Evolutionary conservation across 1,140 invertebrate species (phyloP), one percentile per base, ranked within the genome.

Genomic region (Rhyacophila brunnea): DNA sequence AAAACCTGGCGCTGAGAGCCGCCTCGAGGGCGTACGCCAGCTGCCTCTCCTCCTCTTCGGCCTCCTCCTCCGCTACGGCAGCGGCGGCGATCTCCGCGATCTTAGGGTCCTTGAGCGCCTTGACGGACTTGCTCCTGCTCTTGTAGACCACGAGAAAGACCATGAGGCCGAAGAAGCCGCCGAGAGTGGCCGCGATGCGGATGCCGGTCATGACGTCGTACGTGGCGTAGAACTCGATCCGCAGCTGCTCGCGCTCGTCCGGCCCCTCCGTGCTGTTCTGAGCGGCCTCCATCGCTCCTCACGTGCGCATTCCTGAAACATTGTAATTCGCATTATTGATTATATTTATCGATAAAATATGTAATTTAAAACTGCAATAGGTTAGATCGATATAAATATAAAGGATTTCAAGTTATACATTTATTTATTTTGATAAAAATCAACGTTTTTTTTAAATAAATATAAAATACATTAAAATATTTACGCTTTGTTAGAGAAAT

Each of bases 151-250:
- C 87, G 58, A 92, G 80, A 68, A 93, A 85, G 10, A 92, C 89
- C 86, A 94, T 93, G 61, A 94, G 76, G 32, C 88, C 85, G 76
- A 94, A 95, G 71, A 95, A 92, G 59, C 90, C 89, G 65, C 91
- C 90, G 23, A 95, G 80, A 3, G 92, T 93, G 59, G 89, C 89
- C 45, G 92, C 92, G 71, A 93, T 95, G 38, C 92, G 83, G 53
- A 91, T 84, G 48, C 92, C 92, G 56, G 91, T 93, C 90, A 93
- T 93, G 66, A 90, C 88, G 79, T 94, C 92, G 74, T 95, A 95
- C 32, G 90, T 92, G 62, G 87, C 87, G 78, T 91, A 95, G 76
- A 91, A 92, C 73, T 92, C 88, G 65, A 85, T 82, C 66, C 85
- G 82, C 60, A 87, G 81, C 62, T 83, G 81, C 67, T 87, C 85